phyloP scores from a whole-genome alignment of 2,797 vertebrate species.

The Poeciliopsis turneri region DNA sequence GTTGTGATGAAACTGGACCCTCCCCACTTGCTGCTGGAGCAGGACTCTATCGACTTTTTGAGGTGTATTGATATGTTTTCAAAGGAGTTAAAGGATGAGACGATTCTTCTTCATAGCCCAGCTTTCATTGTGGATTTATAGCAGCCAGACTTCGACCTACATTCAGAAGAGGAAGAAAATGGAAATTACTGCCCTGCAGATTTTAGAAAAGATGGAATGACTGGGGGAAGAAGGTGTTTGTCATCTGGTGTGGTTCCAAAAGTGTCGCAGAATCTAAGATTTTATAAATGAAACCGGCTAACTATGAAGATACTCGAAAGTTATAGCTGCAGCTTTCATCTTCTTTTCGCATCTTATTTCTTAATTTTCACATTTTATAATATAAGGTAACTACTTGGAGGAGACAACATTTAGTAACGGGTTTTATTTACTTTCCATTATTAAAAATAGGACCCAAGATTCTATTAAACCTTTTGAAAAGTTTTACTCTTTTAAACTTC shows the following conservation, averaged over 20 bases:
- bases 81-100: slow-evolving; percentile 13
- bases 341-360: not conserved
- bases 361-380: not conserved
- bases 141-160: slow-evolving; percentile 16
- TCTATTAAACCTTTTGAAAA: not conserved
- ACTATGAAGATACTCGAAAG: not conserved
- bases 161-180: slow-evolving; percentile 17
- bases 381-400: not conserved
- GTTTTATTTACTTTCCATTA: not conserved
- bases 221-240: slow-evolving; percentile 8
- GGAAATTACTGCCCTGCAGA: slow-evolving; percentile 5
- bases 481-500: not conserved
- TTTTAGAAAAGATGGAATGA: slow-evolving; percentile 20
- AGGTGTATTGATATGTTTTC: slow-evolving; percentile 10
- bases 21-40: not conserved
- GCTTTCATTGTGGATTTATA: slow-evolving; percentile 20
- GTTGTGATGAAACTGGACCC: not conserved
- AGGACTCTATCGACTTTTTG: slow-evolving; percentile 7
- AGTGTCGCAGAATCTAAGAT: not conserved
- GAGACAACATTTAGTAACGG: not conserved
- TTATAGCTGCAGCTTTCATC: not conserved
- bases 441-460: not conserved
- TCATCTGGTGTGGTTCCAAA: slow-evolving; percentile 7
- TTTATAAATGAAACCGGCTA: not conserved
- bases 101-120: slow-evolving; percentile 7